phyloP scores from a whole-genome alignment of 1,140 invertebrate genomes.

The Achatina immaculata region DNA sequence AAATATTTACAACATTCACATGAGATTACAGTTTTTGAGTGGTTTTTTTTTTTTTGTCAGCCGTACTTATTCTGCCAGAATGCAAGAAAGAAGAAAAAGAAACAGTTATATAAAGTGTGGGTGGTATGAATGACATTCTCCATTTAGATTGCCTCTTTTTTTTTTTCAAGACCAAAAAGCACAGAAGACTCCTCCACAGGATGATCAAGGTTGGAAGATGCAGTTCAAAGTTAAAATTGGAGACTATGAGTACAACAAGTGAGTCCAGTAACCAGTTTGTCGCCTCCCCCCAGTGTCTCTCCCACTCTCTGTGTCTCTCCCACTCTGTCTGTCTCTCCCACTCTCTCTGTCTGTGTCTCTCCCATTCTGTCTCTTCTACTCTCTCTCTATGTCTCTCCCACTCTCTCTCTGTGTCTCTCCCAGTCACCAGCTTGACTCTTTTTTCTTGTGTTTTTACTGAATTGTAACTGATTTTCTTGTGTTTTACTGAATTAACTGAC shows the following conservation, averaged over 20 bases:
- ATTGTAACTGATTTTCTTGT: too few species aligned
- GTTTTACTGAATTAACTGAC: too few species aligned
- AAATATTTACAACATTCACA: neutral
- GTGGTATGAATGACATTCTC: too few species aligned
- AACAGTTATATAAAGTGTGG: too few species aligned
- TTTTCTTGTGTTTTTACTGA: neutral
- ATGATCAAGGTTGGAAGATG: slow-evolving; percentile 9
- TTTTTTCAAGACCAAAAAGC: slow-evolving; percentile 3
- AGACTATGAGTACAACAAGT: slow-evolving; percentile 28
- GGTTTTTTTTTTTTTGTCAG: neutral
- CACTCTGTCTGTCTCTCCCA: too few species aligned
- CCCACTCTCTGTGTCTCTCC: too few species aligned
- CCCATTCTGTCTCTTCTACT: neutral
- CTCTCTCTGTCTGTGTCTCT: neutral
- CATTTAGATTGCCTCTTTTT: neutral
- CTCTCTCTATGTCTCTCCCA: neutral
- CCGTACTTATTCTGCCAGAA: neutral
- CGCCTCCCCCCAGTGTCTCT: too few species aligned
- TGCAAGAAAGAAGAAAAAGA: too few species aligned
- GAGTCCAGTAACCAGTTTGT: neutral
- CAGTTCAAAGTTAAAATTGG: slow-evolving; percentile 14
- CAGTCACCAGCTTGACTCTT: neutral
- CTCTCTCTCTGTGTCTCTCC: neutral
- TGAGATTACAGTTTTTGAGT: too few species aligned
- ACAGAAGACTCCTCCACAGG: slow-evolving; percentile 1